Evolutionary conservation across 2,113 vertebrate genomes (phyloP), one percentile per base, ranked within the genome.

Genomic region (Ammodytes dubius): DNA sequence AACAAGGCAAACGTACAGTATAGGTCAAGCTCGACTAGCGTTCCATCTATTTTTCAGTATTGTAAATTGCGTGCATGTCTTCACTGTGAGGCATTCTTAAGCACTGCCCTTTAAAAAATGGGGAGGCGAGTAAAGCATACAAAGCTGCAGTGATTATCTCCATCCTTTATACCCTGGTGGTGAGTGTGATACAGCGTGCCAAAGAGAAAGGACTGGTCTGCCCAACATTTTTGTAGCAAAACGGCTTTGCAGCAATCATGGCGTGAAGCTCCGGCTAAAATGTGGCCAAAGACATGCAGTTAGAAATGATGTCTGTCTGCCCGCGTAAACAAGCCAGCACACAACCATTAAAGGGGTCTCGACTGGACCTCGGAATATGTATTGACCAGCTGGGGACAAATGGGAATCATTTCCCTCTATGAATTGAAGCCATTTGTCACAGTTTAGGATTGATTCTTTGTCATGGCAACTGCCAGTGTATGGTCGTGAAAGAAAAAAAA

Each of bases 321-420:
- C 64, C 60, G 86, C 85, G 82, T 90, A 95, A 94, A 92, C 88
- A 94, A 91, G 88, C 88, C 89, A 84, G 80, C 81, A 80, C 84
- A 87, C 90, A 91, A 90, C 93, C 84, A 93, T 94, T 93, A 89
- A 87, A 91, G 74, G 58, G 85, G 85, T 91, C 86, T 91, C 57
- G 13, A 81, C 87, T 86, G 75, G 86, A 85, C 86, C 88, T 83
- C 86, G 89, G 27, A 87, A 87, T 88, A 73, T 71, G 86, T 93
- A 92, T 92, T 94, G 91, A 94, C 92, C 92, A 92, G 90, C 90
- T 91, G 90, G 82, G 90, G 87, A 91, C 85, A 91, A 94, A 94
- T 87, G 83, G 74, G 89, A 87, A 89, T 69, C 78, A 87, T 92
- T 91, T 94, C 85, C 90, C 64, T 88, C 64, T 67, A 88, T 91